Evolutionary conservation across 2,888 invertebrate species (phyloP).

Genomic region (Omphaloscelis lunosa): DNA sequence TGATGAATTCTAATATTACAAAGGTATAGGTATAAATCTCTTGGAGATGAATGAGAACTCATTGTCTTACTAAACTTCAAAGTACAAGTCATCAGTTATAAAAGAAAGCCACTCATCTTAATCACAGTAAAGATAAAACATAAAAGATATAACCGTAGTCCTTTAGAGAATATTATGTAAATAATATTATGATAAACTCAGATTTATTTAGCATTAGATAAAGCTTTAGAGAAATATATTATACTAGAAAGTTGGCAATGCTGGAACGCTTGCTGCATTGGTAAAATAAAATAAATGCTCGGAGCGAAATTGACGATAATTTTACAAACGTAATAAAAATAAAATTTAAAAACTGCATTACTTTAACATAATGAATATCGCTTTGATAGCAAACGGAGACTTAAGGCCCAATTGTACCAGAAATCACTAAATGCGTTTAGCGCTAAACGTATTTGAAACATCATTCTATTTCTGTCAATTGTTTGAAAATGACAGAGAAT

Average conservation of each 20-base stretch:
- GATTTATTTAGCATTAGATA: slow-evolving; percentile 69
- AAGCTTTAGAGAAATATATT: slow-evolving; percentile 66
- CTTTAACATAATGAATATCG: slow-evolving; percentile 2
- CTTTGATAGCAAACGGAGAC: slow-evolving; percentile 19
- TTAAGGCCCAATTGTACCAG: neutral
- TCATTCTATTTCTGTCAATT: neutral
- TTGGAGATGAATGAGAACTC: neutral
- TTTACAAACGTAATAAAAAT: slow-evolving; percentile 2
- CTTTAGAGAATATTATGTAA: slow-evolving; percentile 69
- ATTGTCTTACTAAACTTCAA: neutral
- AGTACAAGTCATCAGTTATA: neutral
- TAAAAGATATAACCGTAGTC: slow-evolving; percentile 56
- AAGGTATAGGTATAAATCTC: neutral
- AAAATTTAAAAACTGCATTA: neutral
- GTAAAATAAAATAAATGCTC: slow-evolving; percentile 19
- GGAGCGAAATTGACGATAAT: neutral
- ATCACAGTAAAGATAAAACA: slow-evolving; percentile 57
- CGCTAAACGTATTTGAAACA: neutral
- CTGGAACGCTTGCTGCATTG: slow-evolving; percentile 37
- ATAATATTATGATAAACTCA: slow-evolving; percentile 68
- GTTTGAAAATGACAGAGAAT: neutral
- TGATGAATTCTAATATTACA: neutral
- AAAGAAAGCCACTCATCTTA: slow-evolving; percentile 3
- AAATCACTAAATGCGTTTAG: neutral
- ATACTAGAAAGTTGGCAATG: slow-evolving; percentile 43